Evolutionary conservation across 2,113 vertebrate genomes (phyloP), one percentile per base, ranked within the genome.

Genomic region (Lepisosteus osseus): DNA sequence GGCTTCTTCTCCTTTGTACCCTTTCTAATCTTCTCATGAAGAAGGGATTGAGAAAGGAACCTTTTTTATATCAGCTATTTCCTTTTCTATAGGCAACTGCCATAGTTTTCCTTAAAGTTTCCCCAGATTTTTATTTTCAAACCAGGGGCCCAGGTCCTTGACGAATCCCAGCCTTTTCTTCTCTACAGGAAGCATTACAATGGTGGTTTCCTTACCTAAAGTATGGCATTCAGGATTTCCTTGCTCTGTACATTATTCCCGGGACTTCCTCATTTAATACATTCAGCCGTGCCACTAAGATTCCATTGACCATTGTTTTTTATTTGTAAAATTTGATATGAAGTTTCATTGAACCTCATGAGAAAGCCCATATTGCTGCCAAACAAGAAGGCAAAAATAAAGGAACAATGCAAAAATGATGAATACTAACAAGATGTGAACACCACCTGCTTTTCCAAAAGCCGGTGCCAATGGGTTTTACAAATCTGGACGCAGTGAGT

Each of bases 211-310:
- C 44, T 12, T 8, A 11, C 66, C 62, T 13, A 4, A 62, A 12
- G 14, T 54, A 40, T 63, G 29, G 61, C 55, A 40, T 8, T 67
- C 65, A 12, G 65, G 65, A 73, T 62, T 68, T 68, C 56, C 65
- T 43, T 55, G 56, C 41, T 17, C 65, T 62, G 72, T 73, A 62
- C 51, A 59, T 62, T 61, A 15, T 75, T 70, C 68, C 45, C 29
- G 11, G 42, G 47, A n/a, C 61, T 61, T 65, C 67, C 73, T 57
- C 5, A 1, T 7, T 59, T 40, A 40, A 3, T 62, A 17, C 51
- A 51, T 61, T 44, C 6, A 29, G 45, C 61, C 11, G 65, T 13
- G 44, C 65, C 61, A 54, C 42, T 5, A 1, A 12, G 54, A 40
- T 6, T 9, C 3, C 41, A 14, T 15, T 1, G n/a, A 44, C 56